Percentiles rank a stretch among this genome's conserved stretches.
phyloP scores from a whole-genome alignment of 2,113 vertebrate genomes.

The Oriolus oriolus region DNA sequence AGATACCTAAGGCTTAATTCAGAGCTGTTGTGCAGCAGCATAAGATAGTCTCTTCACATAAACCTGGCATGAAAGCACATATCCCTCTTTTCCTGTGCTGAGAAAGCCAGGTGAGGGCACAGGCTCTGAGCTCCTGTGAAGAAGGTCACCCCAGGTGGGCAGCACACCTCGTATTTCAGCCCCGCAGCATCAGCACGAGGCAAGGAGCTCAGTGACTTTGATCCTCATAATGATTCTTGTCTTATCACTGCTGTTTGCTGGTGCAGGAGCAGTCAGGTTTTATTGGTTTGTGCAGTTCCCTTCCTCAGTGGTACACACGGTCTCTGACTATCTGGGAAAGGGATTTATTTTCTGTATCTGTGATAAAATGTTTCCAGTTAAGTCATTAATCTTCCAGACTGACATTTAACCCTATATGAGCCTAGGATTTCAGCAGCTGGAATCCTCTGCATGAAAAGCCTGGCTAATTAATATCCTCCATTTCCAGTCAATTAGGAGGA shows the following conservation, averaged over 20 bases:
- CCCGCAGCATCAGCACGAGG: rapidly evolving
- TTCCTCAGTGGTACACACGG: background rate
- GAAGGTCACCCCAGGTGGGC: background rate
- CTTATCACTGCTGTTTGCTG: background rate
- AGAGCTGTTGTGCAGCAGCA: background rate
- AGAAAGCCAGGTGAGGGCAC: background rate
- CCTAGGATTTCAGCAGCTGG: background rate
- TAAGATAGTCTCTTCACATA: background rate
- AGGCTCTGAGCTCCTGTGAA: background rate
- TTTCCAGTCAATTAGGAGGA: conserved; percentile 1
- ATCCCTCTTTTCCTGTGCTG: background rate
- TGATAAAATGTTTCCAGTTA: conserved; percentile 1
- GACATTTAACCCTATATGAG: background rate
- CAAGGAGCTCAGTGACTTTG: background rate
- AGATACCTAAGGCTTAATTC: background rate
- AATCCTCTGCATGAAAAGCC: background rate
- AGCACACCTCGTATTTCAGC: background rate
- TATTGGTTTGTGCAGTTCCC: background rate
- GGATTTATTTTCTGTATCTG: conserved; percentile 18
- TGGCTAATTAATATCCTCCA: background rate
- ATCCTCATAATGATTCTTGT: conserved; percentile 8
- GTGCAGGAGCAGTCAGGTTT: background rate
- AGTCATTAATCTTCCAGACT: conserved; percentile 22
- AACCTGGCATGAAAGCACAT: background rate
- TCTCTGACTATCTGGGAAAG: background rate